Percentiles rank a stretch among this genome's conserved stretches.
Evolutionary conservation across 1,140 invertebrate genomes (phyloP).

Genomic region (Apolygus lucorum): DNA sequence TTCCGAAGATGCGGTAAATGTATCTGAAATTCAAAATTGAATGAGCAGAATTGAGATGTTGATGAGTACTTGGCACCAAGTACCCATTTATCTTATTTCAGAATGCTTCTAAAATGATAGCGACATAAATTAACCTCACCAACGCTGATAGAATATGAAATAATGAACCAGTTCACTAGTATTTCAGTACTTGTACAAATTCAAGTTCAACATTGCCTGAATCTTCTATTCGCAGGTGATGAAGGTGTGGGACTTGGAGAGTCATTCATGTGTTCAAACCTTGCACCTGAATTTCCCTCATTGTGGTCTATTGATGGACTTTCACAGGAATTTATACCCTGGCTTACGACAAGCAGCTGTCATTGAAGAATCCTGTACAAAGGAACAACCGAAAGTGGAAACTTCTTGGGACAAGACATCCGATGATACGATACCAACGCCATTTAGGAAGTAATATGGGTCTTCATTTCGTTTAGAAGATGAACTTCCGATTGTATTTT

Average conservation of each 20-base stretch:
- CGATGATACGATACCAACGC: not conserved
- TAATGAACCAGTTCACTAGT: not conserved
- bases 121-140: too few species aligned
- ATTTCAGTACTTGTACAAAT: not conserved
- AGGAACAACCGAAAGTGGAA: not conserved
- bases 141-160: too few species aligned
- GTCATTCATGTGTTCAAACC: conserved; percentile 4
- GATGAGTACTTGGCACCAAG: too few species aligned
- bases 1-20: conserved; percentile 1
- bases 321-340: not conserved
- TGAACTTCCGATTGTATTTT: not conserved
- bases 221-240: not conserved
- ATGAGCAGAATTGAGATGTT: too few species aligned
- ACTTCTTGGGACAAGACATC: not conserved
- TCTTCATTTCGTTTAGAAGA: not conserved
- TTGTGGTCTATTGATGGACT: not conserved
- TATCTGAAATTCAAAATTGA: not conserved
- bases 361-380: not conserved
- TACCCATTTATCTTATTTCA: too few species aligned
- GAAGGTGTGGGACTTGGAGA: conserved; percentile 6
- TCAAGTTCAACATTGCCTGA: not conserved
- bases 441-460: not conserved
- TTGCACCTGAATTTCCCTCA: not conserved
- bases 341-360: not conserved
- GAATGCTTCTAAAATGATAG: too few species aligned